phyloP scores from a whole-genome alignment of 2,888 invertebrate species.

The Nomada hirtipes region DNA sequence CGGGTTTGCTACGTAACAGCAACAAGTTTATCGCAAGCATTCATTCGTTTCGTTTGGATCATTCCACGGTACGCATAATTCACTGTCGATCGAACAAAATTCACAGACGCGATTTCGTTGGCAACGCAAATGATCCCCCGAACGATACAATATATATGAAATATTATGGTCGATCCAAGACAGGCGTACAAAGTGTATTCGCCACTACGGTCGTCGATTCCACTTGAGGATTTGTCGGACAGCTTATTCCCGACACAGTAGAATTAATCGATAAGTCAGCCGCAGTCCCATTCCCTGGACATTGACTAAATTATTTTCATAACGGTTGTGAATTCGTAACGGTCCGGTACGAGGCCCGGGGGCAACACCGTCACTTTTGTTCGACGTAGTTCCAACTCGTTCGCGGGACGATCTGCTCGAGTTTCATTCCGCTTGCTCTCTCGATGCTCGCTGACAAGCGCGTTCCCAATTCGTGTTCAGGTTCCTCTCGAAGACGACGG shows the following conservation, averaged over 20 bases:
- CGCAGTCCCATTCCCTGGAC: background rate
- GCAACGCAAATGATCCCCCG: too few species aligned
- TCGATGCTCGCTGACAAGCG: background rate
- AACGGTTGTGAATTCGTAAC: constrained; percentile 49
- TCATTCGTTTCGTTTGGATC: constrained; percentile 36
- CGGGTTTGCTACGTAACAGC: constrained; percentile 12
- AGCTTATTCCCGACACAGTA: background rate
- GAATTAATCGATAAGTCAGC: constrained; percentile 17
- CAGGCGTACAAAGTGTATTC: too few species aligned
- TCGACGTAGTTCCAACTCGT: background rate
- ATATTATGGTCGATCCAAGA: too few species aligned
- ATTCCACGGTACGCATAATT: constrained; percentile 27
- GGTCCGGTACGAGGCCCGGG: constrained; percentile 15
- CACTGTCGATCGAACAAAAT: constrained; percentile 9
- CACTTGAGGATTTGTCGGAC: background rate
- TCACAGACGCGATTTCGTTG: constrained; percentile 1
- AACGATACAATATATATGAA: too few species aligned
- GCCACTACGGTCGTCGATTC: background rate
- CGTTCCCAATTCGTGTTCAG: constrained; percentile 31
- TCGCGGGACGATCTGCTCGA: constrained; percentile 35
- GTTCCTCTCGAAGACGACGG: constrained; percentile 8
- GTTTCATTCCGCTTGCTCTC: constrained; percentile 20
- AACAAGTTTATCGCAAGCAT: background rate
- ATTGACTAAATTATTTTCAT: constrained; percentile 37
- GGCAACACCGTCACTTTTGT: constrained; percentile 11